These are phyloP conservation scores for Heliconius melpomene DNA, from an alignment of 1,140 invertebrate species.

Conservation along the genomic window DNA sequence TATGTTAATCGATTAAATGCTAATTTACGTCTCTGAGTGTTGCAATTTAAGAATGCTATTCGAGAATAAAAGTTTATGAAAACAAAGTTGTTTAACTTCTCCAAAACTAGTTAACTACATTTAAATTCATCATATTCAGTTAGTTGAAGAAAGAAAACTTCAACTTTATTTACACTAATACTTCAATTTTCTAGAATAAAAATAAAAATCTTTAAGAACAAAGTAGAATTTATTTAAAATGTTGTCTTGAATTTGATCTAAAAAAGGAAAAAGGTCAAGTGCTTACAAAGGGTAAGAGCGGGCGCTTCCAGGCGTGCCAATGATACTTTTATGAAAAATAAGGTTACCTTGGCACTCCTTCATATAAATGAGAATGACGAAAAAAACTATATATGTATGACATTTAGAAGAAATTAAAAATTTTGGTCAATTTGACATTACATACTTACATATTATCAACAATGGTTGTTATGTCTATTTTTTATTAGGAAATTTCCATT, in stretches of 20 bases:
- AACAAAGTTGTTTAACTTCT: background rate
- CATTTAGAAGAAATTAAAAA: background rate
- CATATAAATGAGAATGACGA: background rate
- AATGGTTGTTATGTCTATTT: background rate
- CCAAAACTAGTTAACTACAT: background rate
- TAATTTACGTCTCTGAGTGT: no score
- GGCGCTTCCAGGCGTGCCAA: no score
- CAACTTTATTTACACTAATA: background rate
- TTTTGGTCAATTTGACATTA: background rate
- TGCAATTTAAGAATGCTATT: no score
- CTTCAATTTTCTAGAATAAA: background rate
- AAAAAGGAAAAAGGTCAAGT: no score
- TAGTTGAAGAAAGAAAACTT: background rate
- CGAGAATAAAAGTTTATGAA: no score
- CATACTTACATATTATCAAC: background rate
- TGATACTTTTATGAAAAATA: no score
- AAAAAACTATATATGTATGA: background rate
- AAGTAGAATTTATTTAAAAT: background rate
- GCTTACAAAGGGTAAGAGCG: no score
- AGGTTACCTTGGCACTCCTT: constrained; percentile 8
- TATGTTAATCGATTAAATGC: no score
- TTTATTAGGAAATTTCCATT: background rate
- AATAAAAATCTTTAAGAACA: no score
- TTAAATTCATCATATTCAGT: background rate
- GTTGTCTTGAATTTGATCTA: no score